A percentile compares a stretch with the other conserved stretches of the same genome.
These are phyloP conservation scores for Noturus placidus DNA, from an alignment of 2,113 vertebrate genomes.

Conservation along the genomic window DNA sequence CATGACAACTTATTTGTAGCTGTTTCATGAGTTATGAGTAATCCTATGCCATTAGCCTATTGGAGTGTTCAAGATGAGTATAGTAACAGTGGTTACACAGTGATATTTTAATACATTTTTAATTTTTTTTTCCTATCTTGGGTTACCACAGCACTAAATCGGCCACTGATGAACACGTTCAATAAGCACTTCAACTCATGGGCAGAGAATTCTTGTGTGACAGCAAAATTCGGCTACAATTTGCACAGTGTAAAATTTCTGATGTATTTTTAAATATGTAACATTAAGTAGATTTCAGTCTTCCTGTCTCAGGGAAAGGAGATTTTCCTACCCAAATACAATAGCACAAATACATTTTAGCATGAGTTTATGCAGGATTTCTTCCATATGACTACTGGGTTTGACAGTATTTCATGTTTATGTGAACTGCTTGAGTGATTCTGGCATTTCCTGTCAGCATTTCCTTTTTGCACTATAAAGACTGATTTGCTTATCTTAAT, in stretches of 20 bases:
- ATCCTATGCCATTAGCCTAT: not conserved
- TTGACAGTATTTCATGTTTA: not conserved
- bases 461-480: not conserved
- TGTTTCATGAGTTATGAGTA: not conserved
- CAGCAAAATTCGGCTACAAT: not conserved
- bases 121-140: not conserved
- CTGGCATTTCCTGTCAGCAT: not conserved
- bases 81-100: not conserved
- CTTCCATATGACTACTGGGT: not conserved
- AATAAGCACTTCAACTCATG: not conserved
- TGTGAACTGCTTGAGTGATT: not conserved
- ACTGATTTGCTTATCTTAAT: conserved; percentile 17
- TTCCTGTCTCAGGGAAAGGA: not conserved
- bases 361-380: not conserved
- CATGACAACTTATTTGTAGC: not conserved
- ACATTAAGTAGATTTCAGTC: not conserved
- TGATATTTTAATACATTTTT: not conserved
- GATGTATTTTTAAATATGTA: not conserved
- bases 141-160: not conserved
- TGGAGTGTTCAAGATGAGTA: not conserved
- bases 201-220: not conserved
- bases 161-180: not conserved
- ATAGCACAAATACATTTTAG: not conserved
- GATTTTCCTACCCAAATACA: not conserved
- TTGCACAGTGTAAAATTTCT: not conserved